Conservation (phyloP, 1,140 invertebrate species). For the Meloidogyne hapla region DNA sequence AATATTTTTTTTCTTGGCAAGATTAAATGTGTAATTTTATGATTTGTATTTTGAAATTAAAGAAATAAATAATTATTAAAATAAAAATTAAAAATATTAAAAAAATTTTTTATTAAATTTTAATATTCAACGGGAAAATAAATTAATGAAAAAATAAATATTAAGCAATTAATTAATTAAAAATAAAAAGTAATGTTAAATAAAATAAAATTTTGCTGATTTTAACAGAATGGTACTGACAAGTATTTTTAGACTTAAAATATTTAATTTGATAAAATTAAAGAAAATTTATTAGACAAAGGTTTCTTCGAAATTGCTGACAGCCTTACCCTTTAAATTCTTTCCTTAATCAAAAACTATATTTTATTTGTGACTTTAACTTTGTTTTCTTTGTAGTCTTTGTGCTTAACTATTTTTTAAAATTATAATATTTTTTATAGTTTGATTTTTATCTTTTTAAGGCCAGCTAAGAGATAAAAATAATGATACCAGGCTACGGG, state of each 20-base stretch:
- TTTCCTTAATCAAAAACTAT: no score
- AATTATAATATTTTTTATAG: no score
- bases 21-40: neutral
- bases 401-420: no score
- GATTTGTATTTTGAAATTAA: neutral
- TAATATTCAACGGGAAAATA: no score
- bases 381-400: no score
- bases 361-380: no score
- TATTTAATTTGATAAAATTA: neutral
- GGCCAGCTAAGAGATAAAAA: no score
- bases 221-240: conserved; percentile 5
- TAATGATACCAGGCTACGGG: no score
- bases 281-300: neutral
- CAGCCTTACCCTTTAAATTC: no score
- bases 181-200: neutral
- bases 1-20: conserved; percentile 16
- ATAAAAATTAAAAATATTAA: neutral
- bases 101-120: no score
- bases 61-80: neutral
- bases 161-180: neutral
- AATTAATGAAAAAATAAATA: neutral
- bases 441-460: no score
- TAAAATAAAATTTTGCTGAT: neutral
- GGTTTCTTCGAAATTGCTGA: no score
- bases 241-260: neutral